A percentile compares a stretch with the other conserved stretches of the same genome.
Conservation (phyloP, 1,140 invertebrate genomes). For the Bombus pyrosoma region DNA sequence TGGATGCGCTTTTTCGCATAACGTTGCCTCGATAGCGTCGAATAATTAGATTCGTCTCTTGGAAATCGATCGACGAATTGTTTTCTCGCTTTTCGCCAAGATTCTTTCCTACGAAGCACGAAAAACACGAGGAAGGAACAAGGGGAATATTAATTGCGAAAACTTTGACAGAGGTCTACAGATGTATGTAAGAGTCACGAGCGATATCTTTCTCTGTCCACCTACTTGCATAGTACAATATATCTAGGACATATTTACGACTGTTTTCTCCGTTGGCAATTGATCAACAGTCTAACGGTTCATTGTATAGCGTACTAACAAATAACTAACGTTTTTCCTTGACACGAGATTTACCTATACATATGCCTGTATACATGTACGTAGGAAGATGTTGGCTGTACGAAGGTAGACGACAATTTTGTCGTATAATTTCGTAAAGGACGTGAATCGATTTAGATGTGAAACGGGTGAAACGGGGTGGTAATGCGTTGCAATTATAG, state of each 20-base stretch:
- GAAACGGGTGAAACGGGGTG: not conserved
- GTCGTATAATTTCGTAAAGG: not conserved
- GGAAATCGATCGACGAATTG: not conserved
- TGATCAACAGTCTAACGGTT: conserved; percentile 47
- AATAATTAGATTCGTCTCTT: not conserved
- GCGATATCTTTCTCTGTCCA: conserved; percentile 50
- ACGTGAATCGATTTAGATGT: no score
- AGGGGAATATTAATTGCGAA: conserved; percentile 13
- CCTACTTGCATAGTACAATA: conserved; percentile 44
- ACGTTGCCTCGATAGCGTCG: not conserved
- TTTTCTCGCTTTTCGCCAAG: not conserved
- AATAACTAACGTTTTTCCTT: conserved; percentile 37
- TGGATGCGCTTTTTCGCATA: not conserved
- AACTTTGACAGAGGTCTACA: conserved; percentile 21
- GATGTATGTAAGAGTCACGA: conserved; percentile 38
- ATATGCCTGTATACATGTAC: not conserved
- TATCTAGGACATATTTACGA: conserved; percentile 50
- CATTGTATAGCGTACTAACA: conserved; percentile 28
- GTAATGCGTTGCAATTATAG: no score
- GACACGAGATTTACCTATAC: not conserved
- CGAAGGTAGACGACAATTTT: not conserved
- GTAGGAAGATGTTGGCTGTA: not conserved
- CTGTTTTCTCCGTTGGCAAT: conserved; percentile 49
- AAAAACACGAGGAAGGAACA: not conserved
- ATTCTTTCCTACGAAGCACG: no score